phyloP scores from a whole-genome alignment of 1,140 invertebrate species.

The Sarcophaga peregrina region DNA sequence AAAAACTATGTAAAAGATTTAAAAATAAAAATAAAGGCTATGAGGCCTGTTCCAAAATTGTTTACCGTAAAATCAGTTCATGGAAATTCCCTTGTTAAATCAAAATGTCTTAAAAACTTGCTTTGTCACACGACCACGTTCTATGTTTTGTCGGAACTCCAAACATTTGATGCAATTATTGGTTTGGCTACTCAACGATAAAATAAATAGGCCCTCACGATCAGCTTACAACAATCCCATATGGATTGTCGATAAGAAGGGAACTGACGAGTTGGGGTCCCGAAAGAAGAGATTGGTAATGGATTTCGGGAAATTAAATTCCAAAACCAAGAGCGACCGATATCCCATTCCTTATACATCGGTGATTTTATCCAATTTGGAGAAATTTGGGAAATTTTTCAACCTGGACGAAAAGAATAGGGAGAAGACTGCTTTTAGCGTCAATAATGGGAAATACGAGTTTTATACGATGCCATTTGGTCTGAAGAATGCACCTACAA shows the following conservation, averaged over 20 bases:
- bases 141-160: too few species aligned
- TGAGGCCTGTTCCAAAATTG: neutral
- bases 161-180: too few species aligned
- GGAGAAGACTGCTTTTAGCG: neutral
- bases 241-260: conserved; percentile 49
- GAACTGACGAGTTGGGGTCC: conserved; percentile 41
- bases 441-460: neutral
- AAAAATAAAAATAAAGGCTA: neutral
- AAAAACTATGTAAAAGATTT: neutral
- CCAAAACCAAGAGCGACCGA: conserved; percentile 34
- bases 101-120: too few species aligned
- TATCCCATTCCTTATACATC: conserved; percentile 42
- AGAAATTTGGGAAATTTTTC: conserved; percentile 25
- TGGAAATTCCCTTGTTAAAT: too few species aligned
- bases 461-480: neutral
- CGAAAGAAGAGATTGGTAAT: conserved; percentile 57
- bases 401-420: conserved; percentile 13
- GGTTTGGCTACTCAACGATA: too few species aligned
- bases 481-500: too few species aligned
- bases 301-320: conserved; percentile 57
- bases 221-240: conserved; percentile 31
- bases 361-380: conserved; percentile 34
- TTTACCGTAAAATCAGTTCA: neutral
- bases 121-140: too few species aligned
- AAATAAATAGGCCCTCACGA: neutral